These are phyloP conservation scores for Epizoanthus illoricatus DNA, from an alignment of 92 coral and sea anemone genomes.

Conservation along the genomic window DNA sequence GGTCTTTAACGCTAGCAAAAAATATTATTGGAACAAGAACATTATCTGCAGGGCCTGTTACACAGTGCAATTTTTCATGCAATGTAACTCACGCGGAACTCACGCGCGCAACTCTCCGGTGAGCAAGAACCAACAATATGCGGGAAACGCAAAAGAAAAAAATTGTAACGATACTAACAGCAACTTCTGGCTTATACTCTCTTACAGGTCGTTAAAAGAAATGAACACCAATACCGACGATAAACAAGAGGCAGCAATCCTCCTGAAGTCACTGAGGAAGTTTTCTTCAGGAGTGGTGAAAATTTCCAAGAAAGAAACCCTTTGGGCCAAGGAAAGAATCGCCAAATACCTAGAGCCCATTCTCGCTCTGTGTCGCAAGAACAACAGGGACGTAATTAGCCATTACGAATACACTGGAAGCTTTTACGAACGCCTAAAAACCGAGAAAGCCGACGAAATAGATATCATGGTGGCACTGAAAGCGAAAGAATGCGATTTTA, in stretches of 20 bases:
- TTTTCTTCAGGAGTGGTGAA: conserved; percentile 48
- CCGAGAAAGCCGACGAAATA: conserved; percentile 26
- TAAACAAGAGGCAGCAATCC: conserved; percentile 13
- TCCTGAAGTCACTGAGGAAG: conserved; percentile 54
- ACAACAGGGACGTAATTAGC: neutral
- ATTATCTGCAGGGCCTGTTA: too few species aligned
- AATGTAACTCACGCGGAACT: too few species aligned
- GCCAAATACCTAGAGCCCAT: conserved; percentile 44
- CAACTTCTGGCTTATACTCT: neutral
- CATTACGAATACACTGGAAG: conserved; percentile 40
- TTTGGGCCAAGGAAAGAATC: conserved; percentile 53
- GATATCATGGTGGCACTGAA: conserved; percentile 39
- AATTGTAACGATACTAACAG: neutral
- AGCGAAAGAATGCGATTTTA: conserved; percentile 26
- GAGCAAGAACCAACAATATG: too few species aligned
- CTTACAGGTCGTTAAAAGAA: neutral
- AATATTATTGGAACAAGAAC: too few species aligned
- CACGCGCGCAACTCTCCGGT: too few species aligned
- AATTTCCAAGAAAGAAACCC: conserved; percentile 37
- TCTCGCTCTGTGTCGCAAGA: conserved; percentile 15
- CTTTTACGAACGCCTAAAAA: conserved; percentile 27
- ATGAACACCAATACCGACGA: neutral
- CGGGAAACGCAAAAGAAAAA: too few species aligned
- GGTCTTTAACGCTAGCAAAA: too few species aligned
- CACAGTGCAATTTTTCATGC: too few species aligned